These are phyloP conservation scores for Stegophylla sp. DNA, from an alignment of 2,888 invertebrate genomes.

Conservation along the genomic window DNA sequence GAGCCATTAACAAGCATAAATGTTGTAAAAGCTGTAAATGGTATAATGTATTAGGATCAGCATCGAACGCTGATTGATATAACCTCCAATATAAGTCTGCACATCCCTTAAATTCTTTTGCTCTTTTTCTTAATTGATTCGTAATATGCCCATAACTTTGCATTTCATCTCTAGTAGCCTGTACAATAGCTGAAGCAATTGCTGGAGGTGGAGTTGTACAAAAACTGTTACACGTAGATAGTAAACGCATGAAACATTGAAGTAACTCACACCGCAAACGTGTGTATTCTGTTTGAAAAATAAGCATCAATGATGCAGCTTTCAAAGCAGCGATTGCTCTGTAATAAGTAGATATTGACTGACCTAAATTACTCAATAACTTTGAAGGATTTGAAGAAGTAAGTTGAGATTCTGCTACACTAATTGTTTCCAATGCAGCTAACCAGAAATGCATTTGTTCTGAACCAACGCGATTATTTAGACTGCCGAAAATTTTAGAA, in stretches of 20 bases:
- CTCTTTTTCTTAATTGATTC: conserved; percentile 78
- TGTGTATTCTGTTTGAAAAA: conserved; percentile 80
- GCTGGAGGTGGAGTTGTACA: conserved; percentile 93
- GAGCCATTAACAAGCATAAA: conserved; percentile 78
- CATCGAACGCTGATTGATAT: conserved; percentile 85
- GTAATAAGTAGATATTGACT: conserved; percentile 71
- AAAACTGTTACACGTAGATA: conserved; percentile 76
- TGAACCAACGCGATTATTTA: conserved; percentile 77
- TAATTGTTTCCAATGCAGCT: conserved; percentile 78
- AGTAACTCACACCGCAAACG: conserved; percentile 78
- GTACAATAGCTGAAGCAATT: conserved; percentile 83
- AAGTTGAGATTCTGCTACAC: conserved; percentile 76
- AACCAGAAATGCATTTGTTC: conserved; percentile 91
- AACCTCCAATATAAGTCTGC: conserved; percentile 78
- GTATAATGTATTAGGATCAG: conserved; percentile 77
- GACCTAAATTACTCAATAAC: conserved; percentile 65
- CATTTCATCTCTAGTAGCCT: conserved; percentile 78
- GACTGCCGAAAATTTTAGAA: conserved; percentile 70
- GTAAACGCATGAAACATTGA: conserved; percentile 72
- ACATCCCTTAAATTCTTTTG: conserved; percentile 75
- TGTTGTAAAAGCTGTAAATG: conserved; percentile 70
- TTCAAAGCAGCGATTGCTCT: conserved; percentile 72
- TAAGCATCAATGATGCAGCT: conserved; percentile 71
- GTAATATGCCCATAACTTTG: conserved; percentile 82
- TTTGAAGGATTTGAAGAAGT: conserved; percentile 67